Base-by-base conservation (phyloP, 2,888 invertebrate species). In the Ariolimax columbianus region DNA sequence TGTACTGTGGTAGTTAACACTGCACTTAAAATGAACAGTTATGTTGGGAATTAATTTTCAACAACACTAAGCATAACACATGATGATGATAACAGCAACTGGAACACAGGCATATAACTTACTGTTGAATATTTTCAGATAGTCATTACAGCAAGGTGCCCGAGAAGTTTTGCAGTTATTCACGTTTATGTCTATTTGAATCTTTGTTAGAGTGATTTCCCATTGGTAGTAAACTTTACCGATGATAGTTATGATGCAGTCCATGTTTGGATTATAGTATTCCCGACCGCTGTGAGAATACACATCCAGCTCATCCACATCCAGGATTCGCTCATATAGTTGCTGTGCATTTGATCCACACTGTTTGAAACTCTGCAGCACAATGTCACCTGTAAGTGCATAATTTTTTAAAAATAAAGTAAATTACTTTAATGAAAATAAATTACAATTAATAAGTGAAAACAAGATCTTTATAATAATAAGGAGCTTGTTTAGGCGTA, bases 51-150 rank as follows among this genome's bases (percentile, higher is more conserved):
- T n/a, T n/a, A n/a, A n/a, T n/a, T n/a, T n/a, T n/a, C n/a, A n/a
- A n/a, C n/a, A n/a, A n/a, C n/a, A n/a, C n/a, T n/a, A n/a, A n/a
- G n/a, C n/a, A n/a, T n/a, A n/a, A n/a, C n/a, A n/a, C n/a, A n/a
- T n/a, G n/a, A n/a, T n/a, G n/a, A n/a, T n/a, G n/a, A n/a, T n/a
- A n/a, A n/a, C n/a, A n/a, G n/a, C n/a, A n/a, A n/a, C n/a, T n/a
- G n/a, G n/a, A n/a, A n/a, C n/a, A n/a, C n/a, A n/a, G n/a, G n/a
- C 26, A 38, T 6, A 43, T 40, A n/a, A 88, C 88, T 86, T 47
- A 90, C 89, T 88, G 87, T 90, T 90, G 79, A 86, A 90, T 72
- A 90, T 85, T 78, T 89, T 90, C 40, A 90, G 85, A 66, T 83
- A 90, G 38, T 90, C 89, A 63, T 88, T 86, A 75, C 90, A 89